Base-by-base conservation (phyloP, 2,888 invertebrate genomes). In the Eupithecia dodoneata region DNA sequence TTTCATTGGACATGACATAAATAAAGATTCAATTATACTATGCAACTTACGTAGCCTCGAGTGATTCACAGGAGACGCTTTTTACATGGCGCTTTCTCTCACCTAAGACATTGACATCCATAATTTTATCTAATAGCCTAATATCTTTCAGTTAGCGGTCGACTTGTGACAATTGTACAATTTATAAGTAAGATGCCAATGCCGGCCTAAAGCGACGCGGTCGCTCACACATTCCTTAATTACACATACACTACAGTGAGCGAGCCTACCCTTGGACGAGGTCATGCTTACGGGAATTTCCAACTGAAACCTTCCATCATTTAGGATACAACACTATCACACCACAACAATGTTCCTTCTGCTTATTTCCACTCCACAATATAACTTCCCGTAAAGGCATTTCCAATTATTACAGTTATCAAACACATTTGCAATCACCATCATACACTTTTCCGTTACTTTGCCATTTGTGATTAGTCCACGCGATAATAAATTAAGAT, bases 281-380 rank as follows among this genome's bases (percentile, higher is more conserved):
- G 86, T 87, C 87, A 80, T 86, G 86, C 89, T 88, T 88, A 89
- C 93, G 94, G 94, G 94, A 94, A 92, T 89, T 89, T 88, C 92
- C 89, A 83, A 84, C 91, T 89, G 83, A 86, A 90, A 87, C 92
- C 94, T 94, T 94, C 95, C 94, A 93, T 91, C 89, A 88, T 89
- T 92, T 89, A 92, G 95, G 95, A 95, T 94, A 95, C 95, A 95
- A 94, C 95, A 94, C 95, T 93, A 90, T 89, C 95, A 93, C 92
- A 91, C 94, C 95, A 93, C 88, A 91, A 89, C 91, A 91, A 89
- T 94, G 94, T 95, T 70, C 95, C 93, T 80, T 88, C 93, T 81
- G 87, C 92, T 89, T 82, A 69, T 87, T 89, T 79, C 90, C 90
- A 83, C 84, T 83, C 89, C 89, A 84, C 88, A 79, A 83, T 88